Evolutionary conservation across 2,888 invertebrate species (phyloP).

Genomic region (Andrena chrysosceles): DNA sequence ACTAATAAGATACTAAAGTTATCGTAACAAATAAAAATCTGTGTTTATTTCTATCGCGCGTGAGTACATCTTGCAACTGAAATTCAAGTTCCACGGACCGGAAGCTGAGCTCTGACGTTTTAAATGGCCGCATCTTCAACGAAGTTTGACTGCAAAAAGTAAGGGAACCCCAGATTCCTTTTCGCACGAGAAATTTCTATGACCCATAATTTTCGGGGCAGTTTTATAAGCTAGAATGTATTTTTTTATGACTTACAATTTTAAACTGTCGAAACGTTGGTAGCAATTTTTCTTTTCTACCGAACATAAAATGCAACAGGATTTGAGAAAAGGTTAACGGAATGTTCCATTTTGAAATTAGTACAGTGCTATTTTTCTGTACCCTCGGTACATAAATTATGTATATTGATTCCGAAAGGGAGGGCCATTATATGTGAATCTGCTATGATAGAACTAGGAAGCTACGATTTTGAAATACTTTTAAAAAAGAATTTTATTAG

Average conservation of each 20-base stretch:
- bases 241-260: constrained; percentile 53
- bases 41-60: no score
- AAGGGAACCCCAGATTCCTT: not conserved
- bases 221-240: constrained; percentile 30
- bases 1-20: no score
- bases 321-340: constrained; percentile 55
- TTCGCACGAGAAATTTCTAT: not conserved
- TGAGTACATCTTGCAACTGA: no score
- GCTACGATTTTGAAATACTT: constrained; percentile 50
- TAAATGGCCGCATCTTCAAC: not conserved
- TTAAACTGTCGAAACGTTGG: constrained; percentile 20
- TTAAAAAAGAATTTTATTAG: constrained; percentile 56
- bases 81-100: no score
- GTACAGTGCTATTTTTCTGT: constrained; percentile 49
- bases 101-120: no score
- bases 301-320: constrained; percentile 58
- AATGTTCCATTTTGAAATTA: constrained; percentile 39
- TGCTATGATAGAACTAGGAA: constrained; percentile 40
- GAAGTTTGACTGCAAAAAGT: not conserved
- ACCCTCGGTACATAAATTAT: constrained; percentile 20
- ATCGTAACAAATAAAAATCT: no score
- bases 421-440: constrained; percentile 29
- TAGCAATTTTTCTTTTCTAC: constrained; percentile 29
- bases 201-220: not conserved
- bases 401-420: constrained; percentile 26